Evolutionary conservation across 2,888 invertebrate species (phyloP), one percentile per base, ranked within the genome.

Genomic region (Ectemnius continuus): DNA sequence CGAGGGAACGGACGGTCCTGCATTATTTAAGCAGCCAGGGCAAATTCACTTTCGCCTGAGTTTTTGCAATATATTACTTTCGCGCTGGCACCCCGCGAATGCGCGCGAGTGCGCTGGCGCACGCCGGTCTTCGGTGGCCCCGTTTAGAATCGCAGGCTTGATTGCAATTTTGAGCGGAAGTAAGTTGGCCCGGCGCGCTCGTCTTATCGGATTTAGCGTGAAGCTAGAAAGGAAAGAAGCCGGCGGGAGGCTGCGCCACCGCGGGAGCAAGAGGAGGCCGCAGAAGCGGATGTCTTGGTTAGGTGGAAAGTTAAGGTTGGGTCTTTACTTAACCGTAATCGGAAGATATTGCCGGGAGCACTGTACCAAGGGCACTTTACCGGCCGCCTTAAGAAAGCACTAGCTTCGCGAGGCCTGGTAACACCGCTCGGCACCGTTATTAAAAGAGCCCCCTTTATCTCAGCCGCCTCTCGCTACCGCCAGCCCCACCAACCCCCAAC

Each of bases 251-350:
- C 36, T 36, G 36, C 36, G 36, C 6, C 36, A 8, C 36, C 36
- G 36, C 36, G 36, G 11, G 36, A 36, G 36, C 64, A 68, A 61
- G 73, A 58, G 61, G 48, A 64, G 23, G 58, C 46, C 46, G 65
- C 52, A 67, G 62, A 58, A 75, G 80, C 72, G 83, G 81, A 83
- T 84, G 80, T 76, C 81, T 83, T 70, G 82, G 85, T 85, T 84
- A 82, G 79, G 84, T 80, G 79, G 81, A 83, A 80, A 83, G 86
- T 86, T 86, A 82, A 84, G 84, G 85, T 81, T 81, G 80, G 86
- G 84, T 89, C 87, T 90, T 90, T 90, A 90, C 89, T 90, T 89
- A 89, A 88, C 88, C 89, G 87, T 90, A 90, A 90, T 90, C 90
- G 90, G 89, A 89, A 90, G 90, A 90, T 90, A 90, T 90, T 90